Evolutionary conservation across 2,888 invertebrate species (phyloP).

Genomic region (Ophonus ardosiacus): DNA sequence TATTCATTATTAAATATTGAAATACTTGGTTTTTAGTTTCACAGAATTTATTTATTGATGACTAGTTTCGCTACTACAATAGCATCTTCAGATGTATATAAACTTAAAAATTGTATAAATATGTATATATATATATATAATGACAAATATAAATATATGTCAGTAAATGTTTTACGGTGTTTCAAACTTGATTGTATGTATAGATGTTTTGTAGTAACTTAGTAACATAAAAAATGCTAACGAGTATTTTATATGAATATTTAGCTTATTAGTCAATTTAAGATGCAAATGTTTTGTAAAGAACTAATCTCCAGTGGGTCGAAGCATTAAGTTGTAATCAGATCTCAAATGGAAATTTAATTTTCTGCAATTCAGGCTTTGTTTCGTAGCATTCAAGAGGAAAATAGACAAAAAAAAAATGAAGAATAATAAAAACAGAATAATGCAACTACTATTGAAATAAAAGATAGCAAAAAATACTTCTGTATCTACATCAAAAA

Average conservation of each 20-base stretch:
- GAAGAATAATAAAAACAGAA: neutral
- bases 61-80: no score
- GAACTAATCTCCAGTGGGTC: neutral
- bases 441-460: neutral
- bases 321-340: neutral
- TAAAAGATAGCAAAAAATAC: neutral
- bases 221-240: no score
- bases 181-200: no score
- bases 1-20: no score
- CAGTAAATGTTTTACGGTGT: no score
- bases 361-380: neutral
- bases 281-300: constrained; percentile 14
- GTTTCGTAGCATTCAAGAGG: neutral
- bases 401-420: neutral
- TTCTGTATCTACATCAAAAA: neutral
- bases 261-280: neutral
- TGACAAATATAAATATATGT: no score
- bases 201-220: no score
- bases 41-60: no score
- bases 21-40: no score
- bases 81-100: no score
- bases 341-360: constrained; percentile 8
- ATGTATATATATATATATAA: no score
- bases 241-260: neutral
- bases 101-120: no score